These are phyloP conservation scores for Acrossocheilus wenchowensis DNA, from an alignment of 2,797 vertebrate genomes.

Conservation along the genomic window DNA sequence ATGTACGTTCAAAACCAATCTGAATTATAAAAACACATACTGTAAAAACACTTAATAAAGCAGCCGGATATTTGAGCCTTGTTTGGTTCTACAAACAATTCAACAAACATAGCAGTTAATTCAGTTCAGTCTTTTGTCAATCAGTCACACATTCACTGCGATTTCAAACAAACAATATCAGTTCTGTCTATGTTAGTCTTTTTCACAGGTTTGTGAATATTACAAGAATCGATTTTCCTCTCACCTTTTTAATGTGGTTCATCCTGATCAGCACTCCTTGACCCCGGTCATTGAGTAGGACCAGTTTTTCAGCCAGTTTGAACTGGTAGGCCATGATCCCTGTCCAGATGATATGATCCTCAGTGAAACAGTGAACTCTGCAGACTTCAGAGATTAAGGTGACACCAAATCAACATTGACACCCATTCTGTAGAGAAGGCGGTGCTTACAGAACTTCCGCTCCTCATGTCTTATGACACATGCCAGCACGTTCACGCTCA, in stretches of 20 bases:
- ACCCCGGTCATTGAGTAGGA: conserved; percentile 89
- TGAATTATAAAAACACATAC: neutral
- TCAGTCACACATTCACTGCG: neutral
- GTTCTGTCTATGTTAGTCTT: neutral
- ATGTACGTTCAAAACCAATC: neutral
- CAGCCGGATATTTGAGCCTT: neutral
- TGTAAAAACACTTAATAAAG: neutral
- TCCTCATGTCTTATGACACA: neutral
- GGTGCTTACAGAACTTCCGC: conserved; percentile 16
- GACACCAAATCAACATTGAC: neutral
- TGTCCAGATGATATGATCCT: conserved; percentile 12
- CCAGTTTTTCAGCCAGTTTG: conserved; percentile 92
- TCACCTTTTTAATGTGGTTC: conserved; percentile 94
- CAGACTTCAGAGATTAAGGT: neutral
- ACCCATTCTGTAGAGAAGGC: neutral
- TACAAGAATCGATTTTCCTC: conserved; percentile 17
- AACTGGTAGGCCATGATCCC: conserved; percentile 84
- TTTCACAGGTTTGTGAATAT: neutral
- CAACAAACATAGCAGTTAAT: neutral
- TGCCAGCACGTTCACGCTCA: neutral
- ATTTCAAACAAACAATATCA: neutral
- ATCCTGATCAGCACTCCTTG: conserved; percentile 87
- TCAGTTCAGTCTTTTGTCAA: neutral
- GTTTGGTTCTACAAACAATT: neutral
- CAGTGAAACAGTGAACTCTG: neutral